Percentiles rank a stretch among this genome's conserved stretches.
phyloP scores from a whole-genome alignment of 2,888 invertebrate species.

The Sphinx pinastri region DNA sequence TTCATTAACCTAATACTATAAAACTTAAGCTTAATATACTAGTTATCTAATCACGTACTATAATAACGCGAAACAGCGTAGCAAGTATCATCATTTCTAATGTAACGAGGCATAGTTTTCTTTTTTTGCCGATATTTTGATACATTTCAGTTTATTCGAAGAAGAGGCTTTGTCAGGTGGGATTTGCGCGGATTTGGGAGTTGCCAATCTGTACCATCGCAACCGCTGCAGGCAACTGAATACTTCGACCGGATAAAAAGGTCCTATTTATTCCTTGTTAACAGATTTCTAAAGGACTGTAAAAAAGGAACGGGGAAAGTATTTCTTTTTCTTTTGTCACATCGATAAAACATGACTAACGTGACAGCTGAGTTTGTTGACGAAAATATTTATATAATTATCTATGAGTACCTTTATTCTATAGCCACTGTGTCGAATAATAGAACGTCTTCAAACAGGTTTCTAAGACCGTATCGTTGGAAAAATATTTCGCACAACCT shows the following conservation, averaged over 20 bases:
- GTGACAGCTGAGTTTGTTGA: conserved; percentile 35
- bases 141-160: conserved; percentile 64
- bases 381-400: neutral
- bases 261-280: conserved; percentile 68
- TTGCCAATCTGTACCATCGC: conserved; percentile 69
- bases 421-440: neutral
- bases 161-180: conserved; percentile 56
- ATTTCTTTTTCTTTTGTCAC: conserved; percentile 48
- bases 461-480: neutral
- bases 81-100: conserved; percentile 32
- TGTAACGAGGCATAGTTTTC: conserved; percentile 41
- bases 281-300: conserved; percentile 62
- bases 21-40: no score
- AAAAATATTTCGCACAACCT: neutral
- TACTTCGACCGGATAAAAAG: conserved; percentile 71
- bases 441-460: neutral
- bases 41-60: neutral
- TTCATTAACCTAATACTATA: neutral
- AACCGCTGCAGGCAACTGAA: conserved; percentile 66
- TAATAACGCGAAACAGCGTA: neutral
- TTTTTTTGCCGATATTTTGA: conserved; percentile 56
- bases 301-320: conserved; percentile 47
- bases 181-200: conserved; percentile 76
- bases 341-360: conserved; percentile 42
- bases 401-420: neutral